These are phyloP conservation scores for Vulpes vulpes DNA, from an alignment of 2,113 vertebrate species.

Conservation along the genomic window DNA sequence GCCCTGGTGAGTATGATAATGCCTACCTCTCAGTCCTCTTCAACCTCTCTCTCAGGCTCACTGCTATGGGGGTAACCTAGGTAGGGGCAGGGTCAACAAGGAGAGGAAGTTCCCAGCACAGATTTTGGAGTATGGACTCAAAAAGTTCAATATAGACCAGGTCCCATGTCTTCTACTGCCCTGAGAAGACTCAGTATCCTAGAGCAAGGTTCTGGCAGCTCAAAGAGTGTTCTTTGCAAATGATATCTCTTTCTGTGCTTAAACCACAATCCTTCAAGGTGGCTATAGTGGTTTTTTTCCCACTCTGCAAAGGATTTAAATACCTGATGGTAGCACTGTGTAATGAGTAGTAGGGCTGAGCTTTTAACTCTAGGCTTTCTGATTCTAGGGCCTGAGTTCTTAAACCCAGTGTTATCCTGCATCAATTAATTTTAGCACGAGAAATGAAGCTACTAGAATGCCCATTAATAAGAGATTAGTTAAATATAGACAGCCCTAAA, in stretches of 20 bases:
- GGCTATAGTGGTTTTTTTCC: background rate
- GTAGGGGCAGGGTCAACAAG: background rate
- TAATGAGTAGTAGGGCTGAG: background rate
- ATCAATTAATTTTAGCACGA: background rate
- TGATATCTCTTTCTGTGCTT: background rate
- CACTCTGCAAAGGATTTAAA: background rate
- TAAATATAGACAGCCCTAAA: background rate
- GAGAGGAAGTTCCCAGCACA: background rate
- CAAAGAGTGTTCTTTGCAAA: background rate
- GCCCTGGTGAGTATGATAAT: slow-evolving; percentile 89
- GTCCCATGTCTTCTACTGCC: background rate
- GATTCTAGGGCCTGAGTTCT: background rate
- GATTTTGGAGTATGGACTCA: background rate
- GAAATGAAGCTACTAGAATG: background rate
- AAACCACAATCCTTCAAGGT: background rate
- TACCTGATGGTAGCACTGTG: background rate
- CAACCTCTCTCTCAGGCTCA: background rate
- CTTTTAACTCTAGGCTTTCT: background rate
- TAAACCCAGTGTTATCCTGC: background rate
- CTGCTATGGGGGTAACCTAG: background rate
- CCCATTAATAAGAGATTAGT: background rate
- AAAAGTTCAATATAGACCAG: background rate
- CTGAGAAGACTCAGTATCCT: background rate
- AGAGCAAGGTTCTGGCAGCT: background rate
- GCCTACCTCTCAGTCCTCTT: background rate